phyloP scores from a whole-genome alignment of 1,140 invertebrate species.

The Scaptomyza hsui region DNA sequence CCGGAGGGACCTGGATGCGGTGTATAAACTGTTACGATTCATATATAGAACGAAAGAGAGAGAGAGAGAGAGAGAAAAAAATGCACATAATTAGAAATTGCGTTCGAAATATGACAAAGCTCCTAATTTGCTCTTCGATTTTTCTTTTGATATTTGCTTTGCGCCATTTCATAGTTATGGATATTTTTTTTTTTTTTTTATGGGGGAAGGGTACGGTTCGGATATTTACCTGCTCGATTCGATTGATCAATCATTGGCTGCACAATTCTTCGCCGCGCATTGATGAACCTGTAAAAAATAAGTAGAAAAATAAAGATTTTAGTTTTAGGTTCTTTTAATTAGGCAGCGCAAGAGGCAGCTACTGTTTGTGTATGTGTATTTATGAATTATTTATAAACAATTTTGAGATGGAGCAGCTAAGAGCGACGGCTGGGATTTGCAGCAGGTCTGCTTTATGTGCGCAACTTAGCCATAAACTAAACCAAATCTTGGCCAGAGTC shows the following conservation, averaged over 20 bases:
- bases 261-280: conserved; percentile 98
- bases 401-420: background rate
- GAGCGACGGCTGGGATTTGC: conserved; percentile 44
- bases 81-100: conserved; percentile 84
- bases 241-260: conserved; percentile 99
- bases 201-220: background rate
- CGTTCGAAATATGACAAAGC: conserved; percentile 45
- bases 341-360: conserved; percentile 31
- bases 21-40: conserved; percentile 89
- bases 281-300: conserved; percentile 95
- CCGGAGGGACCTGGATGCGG: conserved; percentile 96
- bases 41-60: conserved; percentile 9
- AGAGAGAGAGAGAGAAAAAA: conserved; percentile 75
- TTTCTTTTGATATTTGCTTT: conserved; percentile 29
- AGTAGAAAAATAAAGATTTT: conserved; percentile 27
- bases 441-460: conserved; percentile 66
- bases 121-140: conserved; percentile 20
- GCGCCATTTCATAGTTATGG: conserved; percentile 76
- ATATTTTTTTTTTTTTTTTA: conserved; percentile 54
- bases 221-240: conserved; percentile 96
- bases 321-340: conserved; percentile 57
- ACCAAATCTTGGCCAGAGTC: conserved; percentile 75
- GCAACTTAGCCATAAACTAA: conserved; percentile 81
- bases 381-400: conserved; percentile 78
- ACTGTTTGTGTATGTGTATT: conserved; percentile 12